Conservation (phyloP, 53 echinoderm and acorn worm genomes). For the Temnopleurus reevesii region DNA sequence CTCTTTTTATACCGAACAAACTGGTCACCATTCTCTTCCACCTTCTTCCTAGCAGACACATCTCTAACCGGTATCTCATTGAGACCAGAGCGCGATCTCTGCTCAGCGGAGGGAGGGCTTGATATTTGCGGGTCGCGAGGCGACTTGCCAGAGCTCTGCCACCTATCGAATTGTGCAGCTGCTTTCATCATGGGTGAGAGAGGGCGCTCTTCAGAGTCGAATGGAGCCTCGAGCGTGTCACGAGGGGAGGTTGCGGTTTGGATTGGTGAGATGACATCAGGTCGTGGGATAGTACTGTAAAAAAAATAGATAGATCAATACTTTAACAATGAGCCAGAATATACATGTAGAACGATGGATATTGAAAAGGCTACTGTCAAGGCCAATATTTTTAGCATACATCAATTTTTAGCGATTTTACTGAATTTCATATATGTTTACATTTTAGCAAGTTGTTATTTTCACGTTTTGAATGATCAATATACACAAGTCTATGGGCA, state of each 20-base stretch:
- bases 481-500: too few relatives aligned
- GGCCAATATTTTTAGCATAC: too few relatives aligned
- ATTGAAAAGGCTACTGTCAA: too few relatives aligned
- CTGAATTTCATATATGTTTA: too few relatives aligned
- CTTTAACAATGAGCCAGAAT: not conserved
- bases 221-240: conserved; percentile 53
- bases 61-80: conserved; percentile 38
- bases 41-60: not conserved
- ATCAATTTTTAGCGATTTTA: too few relatives aligned
- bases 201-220: conserved; percentile 75
- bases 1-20: not conserved
- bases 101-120: not conserved
- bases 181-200: conserved; percentile 93
- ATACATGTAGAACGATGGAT: too few relatives aligned
- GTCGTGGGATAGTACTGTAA: conserved; percentile 13
- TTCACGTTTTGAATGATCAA: too few relatives aligned
- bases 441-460: too few relatives aligned
- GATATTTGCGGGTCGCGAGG: not conserved
- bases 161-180: conserved; percentile 72
- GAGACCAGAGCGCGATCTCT: not conserved
- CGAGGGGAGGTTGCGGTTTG: not conserved
- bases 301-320: not conserved
- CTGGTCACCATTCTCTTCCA: not conserved
- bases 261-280: conserved; percentile 35
- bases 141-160: conserved; percentile 55